phyloP scores from a whole-genome alignment of 2,113 vertebrate genomes.

The Aspiorhynchus laticeps region DNA sequence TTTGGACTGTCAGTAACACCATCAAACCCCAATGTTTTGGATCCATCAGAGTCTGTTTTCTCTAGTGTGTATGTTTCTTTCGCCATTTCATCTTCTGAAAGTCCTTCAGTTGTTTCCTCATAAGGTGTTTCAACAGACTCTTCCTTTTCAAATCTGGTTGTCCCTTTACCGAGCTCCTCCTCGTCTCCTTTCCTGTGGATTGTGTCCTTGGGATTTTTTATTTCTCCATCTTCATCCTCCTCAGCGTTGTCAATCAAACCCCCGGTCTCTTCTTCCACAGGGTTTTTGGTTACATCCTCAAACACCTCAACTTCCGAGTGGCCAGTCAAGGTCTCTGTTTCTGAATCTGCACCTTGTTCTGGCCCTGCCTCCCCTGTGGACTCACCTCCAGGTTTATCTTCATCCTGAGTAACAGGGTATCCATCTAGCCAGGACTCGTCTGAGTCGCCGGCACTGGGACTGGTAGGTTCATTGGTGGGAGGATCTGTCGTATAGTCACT shows the following conservation, averaged over 20 bases:
- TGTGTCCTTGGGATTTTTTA: background rate
- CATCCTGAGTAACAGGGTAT: slow-evolving; percentile 82
- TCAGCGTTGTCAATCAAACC: background rate
- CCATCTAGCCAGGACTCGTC: slow-evolving; percentile 90
- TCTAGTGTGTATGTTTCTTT: slow-evolving; percentile 13
- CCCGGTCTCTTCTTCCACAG: background rate
- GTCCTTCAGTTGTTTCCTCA: slow-evolving; percentile 1
- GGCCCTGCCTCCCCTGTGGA: slow-evolving; percentile 68
- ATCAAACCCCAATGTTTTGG: slow-evolving; percentile 11
- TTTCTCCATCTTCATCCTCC: slow-evolving; percentile 18
- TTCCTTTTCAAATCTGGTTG: background rate
- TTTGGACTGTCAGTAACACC: slow-evolving; percentile 68
- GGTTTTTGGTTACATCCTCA: slow-evolving; percentile 28
- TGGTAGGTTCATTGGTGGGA: slow-evolving; percentile 46
- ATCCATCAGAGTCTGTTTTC: slow-evolving; percentile 15
- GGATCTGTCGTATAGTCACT: slow-evolving; percentile 46
- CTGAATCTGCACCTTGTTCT: slow-evolving; percentile 37
- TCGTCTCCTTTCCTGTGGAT: background rate
- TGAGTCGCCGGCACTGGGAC: slow-evolving; percentile 68
- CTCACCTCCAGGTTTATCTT: slow-evolving; percentile 65
- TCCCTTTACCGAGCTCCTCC: slow-evolving; percentile 11
- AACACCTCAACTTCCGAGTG: slow-evolving; percentile 28
- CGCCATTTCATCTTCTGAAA: background rate
- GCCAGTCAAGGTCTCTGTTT: slow-evolving; percentile 44
- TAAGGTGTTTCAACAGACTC: slow-evolving; percentile 3